Percentiles rank a stretch among this genome's conserved stretches.
Evolutionary conservation across 2,113 vertebrate species (phyloP).

Genomic region (Cryptomyrus ogoouensis): DNA sequence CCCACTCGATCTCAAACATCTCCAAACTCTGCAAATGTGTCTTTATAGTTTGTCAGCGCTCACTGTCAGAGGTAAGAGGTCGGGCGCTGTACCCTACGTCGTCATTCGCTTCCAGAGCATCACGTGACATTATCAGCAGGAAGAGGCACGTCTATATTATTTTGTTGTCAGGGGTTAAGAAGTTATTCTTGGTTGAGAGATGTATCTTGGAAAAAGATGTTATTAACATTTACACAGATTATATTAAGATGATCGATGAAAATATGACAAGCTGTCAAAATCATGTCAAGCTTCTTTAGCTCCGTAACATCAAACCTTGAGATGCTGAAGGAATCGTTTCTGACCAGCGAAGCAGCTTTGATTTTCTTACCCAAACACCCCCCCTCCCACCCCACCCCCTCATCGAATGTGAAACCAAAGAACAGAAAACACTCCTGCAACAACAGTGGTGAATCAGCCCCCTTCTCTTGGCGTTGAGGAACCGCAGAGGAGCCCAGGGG

Average conservation of each 20-base stretch:
- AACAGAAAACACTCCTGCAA: background rate
- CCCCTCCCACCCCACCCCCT: background rate
- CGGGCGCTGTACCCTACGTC: background rate
- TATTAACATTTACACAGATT: conserved; percentile 4
- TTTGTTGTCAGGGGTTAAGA: background rate
- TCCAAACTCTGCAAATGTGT: background rate
- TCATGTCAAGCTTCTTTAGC: background rate
- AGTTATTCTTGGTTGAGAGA: background rate
- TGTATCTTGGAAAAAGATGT: background rate
- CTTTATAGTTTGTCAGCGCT: background rate
- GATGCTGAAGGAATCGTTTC: background rate
- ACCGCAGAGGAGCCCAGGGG: background rate
- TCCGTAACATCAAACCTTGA: background rate
- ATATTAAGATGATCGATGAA: background rate
- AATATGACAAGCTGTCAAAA: background rate
- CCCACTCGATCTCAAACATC: background rate
- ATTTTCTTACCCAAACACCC: background rate
- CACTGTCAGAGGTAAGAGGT: background rate
- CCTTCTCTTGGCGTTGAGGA: background rate
- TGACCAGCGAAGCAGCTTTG: background rate
- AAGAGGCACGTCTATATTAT: background rate
- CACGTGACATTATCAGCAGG: background rate
- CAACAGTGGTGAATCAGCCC: background rate
- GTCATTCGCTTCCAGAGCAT: background rate
- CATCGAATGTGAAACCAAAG: background rate